Percentiles rank a stretch among this genome's conserved stretches.
Evolutionary conservation across 2,797 vertebrate species (phyloP).

Genomic region (Epinephelus awoara): DNA sequence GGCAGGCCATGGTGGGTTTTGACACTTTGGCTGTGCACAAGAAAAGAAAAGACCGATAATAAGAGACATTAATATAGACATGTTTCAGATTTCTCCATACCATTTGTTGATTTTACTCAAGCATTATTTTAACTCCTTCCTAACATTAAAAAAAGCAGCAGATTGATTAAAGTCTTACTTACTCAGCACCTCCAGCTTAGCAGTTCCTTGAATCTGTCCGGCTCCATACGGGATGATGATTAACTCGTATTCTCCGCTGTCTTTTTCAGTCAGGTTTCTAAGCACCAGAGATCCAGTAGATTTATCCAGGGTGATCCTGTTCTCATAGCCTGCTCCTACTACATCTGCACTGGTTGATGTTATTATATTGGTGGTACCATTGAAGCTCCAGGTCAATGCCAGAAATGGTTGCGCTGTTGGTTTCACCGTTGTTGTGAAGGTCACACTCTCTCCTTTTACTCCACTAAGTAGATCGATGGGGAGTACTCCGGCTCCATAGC

Average conservation of each 20-base stretch:
- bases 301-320: constrained; percentile 54
- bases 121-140: background rate
- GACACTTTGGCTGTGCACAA: constrained; percentile 47
- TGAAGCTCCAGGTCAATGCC: constrained; percentile 58
- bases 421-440: constrained; percentile 55
- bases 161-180: constrained; percentile 17
- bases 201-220: constrained; percentile 7
- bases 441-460: constrained; percentile 41
- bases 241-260: constrained; percentile 61
- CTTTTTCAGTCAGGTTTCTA: constrained; percentile 52
- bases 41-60: background rate
- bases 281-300: constrained; percentile 68
- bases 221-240: constrained; percentile 18
- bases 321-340: constrained; percentile 41
- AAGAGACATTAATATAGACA: background rate
- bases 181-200: constrained; percentile 48
- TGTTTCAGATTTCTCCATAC: background rate
- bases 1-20: constrained; percentile 39
- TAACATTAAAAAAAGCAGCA: background rate
- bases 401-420: constrained; percentile 14
- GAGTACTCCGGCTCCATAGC: constrained; percentile 40
- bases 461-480: constrained; percentile 28
- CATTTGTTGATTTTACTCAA: background rate
- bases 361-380: constrained; percentile 22
- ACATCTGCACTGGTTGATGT: constrained; percentile 2